Conservation (phyloP, 2,888 invertebrate species). For the Euphydryas editha region DNA sequence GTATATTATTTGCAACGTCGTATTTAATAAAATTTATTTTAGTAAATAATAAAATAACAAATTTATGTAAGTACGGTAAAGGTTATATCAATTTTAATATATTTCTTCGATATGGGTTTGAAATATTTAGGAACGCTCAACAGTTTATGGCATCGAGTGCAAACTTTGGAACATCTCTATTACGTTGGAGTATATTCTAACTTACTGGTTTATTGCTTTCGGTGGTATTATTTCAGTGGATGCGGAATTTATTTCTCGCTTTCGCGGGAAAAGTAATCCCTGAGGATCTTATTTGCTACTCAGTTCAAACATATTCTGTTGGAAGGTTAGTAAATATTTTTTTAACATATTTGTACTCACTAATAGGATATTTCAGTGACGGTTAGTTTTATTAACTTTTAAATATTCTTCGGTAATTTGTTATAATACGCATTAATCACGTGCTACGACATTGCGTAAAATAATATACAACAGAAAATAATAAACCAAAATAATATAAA, state of each 20-base stretch:
- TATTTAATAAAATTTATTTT: too few relatives aligned
- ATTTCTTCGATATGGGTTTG: constrained; percentile 21
- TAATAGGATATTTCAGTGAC: constrained; percentile 25
- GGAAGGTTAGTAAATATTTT: constrained; percentile 52
- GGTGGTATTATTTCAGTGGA: constrained; percentile 81
- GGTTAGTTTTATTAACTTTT: background rate
- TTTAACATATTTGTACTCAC: constrained; percentile 54
- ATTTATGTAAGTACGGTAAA: background rate
- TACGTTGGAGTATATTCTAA: constrained; percentile 74
- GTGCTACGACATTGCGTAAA: too few relatives aligned
- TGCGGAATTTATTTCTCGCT: constrained; percentile 75
- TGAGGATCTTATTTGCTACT: constrained; percentile 66
- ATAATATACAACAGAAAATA: too few relatives aligned
- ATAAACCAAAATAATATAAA: too few relatives aligned
- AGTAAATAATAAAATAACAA: too few relatives aligned
- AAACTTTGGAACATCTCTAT: constrained; percentile 71
- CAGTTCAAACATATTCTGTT: constrained; percentile 59
- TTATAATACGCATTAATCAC: too few relatives aligned
- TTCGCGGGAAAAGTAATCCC: constrained; percentile 73
- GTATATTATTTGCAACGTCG: background rate
- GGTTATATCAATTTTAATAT: background rate
- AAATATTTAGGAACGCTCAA: constrained; percentile 43
- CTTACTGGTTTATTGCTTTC: constrained; percentile 79
- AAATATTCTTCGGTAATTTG: background rate
- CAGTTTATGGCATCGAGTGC: constrained; percentile 50